Base-by-base conservation (phyloP, 2,888 invertebrate genomes). In the Temnothorax rugatulus region DNA sequence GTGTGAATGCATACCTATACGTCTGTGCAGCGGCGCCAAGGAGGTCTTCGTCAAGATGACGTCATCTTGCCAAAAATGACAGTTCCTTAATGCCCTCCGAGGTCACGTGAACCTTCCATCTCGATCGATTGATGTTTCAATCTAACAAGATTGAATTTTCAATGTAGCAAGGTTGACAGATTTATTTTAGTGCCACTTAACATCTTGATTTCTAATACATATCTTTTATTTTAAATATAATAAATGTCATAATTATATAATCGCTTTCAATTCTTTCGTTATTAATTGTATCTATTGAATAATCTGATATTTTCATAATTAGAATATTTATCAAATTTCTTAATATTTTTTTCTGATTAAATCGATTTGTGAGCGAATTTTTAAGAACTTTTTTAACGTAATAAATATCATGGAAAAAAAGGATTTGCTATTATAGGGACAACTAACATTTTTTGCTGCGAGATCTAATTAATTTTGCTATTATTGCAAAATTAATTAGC, bases 41-140 rank as follows among this genome's bases (percentile, higher is more conserved):
- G 18, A 86, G 85, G 82, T 85, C 83, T 82, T 68, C 64, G 57
- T 63, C 63, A 83, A 21, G 74, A 21, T 89, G 89, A 89, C 83
- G 88, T 89, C 89, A 89, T 50, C 64, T 21, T 38, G 71, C 81
- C 47, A 73, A 87, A 88, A 87, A 85, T 71, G 57, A 44, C 61
- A 13, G 7, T 66, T 64, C n/a, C 54, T 66, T 68, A 41, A 77
- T 41, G 2, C n/a, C 5, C 25, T 57, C 18, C 41, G 41, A 1
- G 18, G 41, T 25, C 54, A 25, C 13, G 29, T 25, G n/a, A 74
- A 25, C 38, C n/a, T 63, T 63, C n/a, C 47, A 61, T 44, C n/a
- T 29, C n/a, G 11, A 21, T 75, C 50, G 34, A 34, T 34, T 34
- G 5, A 34, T 34, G 34, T 0, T 34, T 34, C 34, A 44, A 25